These are phyloP conservation scores for Zophobas atratus DNA, from an alignment of 1,140 invertebrate genomes.

Conservation along the genomic window DNA sequence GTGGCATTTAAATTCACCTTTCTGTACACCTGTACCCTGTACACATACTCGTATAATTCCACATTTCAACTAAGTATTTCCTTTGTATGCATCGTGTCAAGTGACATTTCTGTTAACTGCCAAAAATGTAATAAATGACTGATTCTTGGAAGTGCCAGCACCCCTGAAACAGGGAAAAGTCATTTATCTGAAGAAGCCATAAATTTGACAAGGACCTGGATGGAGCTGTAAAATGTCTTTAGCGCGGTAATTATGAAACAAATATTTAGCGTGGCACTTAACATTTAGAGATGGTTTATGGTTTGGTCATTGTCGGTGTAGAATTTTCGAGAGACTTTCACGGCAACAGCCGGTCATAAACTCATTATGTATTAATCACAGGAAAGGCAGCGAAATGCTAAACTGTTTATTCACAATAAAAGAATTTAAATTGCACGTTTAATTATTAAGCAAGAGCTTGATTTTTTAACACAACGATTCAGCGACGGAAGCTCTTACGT, in stretches of 20 bases:
- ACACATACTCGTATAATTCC: too few species aligned
- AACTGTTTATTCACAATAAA: constrained; percentile 23
- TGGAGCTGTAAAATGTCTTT: constrained; percentile 36
- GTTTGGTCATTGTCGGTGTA: constrained; percentile 4
- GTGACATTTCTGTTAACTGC: background rate
- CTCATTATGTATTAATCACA: constrained; percentile 32
- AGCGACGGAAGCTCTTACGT: constrained; percentile 26
- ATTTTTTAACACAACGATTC: constrained; percentile 36
- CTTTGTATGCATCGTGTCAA: too few species aligned
- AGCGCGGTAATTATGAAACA: constrained; percentile 36
- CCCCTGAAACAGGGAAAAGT: background rate
- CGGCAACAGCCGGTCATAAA: background rate
- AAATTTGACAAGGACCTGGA: constrained; percentile 17
- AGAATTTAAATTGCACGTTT: constrained; percentile 33
- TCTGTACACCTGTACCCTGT: too few species aligned
- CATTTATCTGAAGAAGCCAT: background rate
- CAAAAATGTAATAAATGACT: background rate
- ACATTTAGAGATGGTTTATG: constrained; percentile 33
- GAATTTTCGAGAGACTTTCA: constrained; percentile 29
- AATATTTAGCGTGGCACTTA: constrained; percentile 25
- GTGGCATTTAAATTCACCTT: constrained; percentile 12
- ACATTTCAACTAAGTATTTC: too few species aligned
- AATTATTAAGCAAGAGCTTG: constrained; percentile 32
- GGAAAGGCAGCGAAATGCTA: constrained; percentile 7
- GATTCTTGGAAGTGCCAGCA: background rate